These are phyloP conservation scores for Argya squamiceps DNA, from an alignment of 2,797 vertebrate species.

Conservation along the genomic window DNA sequence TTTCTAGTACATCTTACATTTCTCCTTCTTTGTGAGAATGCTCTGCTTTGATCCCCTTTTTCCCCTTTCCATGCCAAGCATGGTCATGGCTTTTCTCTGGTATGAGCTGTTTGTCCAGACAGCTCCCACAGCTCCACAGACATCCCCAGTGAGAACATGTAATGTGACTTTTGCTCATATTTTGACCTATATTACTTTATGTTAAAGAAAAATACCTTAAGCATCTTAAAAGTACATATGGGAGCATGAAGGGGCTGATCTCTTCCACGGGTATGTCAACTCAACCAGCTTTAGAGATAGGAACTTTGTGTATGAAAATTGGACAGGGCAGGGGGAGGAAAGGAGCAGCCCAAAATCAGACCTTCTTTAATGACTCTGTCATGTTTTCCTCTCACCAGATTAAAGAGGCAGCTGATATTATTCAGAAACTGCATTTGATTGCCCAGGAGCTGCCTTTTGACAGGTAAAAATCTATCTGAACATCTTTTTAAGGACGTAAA, in stretches of 20 bases:
- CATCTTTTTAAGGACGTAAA: neutral
- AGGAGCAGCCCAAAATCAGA: neutral
- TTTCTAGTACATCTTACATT: neutral
- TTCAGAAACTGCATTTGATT: conserved; percentile 99
- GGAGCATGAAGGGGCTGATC: neutral
- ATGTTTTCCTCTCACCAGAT: conserved; percentile 82
- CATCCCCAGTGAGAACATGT: neutral
- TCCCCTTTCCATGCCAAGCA: neutral
- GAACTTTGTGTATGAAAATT: neutral
- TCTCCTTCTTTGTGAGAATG: neutral
- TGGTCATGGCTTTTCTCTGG: neutral
- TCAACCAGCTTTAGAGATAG: neutral
- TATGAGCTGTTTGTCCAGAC: neutral
- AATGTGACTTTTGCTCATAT: neutral
- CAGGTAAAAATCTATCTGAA: conserved; percentile 83
- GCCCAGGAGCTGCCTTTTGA: conserved; percentile 99
- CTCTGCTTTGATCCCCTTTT: neutral
- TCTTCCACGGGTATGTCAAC: neutral
- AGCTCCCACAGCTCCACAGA: neutral
- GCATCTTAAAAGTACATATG: neutral
- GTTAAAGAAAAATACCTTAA: neutral
- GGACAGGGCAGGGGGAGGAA: neutral
- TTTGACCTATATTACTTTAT: neutral
- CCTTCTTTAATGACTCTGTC: neutral
- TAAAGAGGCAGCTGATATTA: conserved; percentile 99